Evolutionary conservation across 2,888 invertebrate species (phyloP), one percentile per base, ranked within the genome.

Genomic region (Drosophila eohydei): DNA sequence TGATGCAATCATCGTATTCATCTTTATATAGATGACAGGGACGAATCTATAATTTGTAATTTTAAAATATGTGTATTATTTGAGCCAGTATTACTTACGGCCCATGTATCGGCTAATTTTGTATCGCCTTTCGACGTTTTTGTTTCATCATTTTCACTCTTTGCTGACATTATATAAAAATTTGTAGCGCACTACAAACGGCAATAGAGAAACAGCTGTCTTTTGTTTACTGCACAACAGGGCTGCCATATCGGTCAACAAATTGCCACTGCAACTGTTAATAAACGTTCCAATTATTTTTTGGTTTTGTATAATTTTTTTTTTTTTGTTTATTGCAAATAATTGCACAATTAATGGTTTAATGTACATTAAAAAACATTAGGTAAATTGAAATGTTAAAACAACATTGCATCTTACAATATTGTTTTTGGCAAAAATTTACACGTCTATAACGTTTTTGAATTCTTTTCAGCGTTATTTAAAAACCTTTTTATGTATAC

Each of bases 1-100:
- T 95, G 58, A 93, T 95, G 91, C 98, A 98, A 78, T 97, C 97
- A 28, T 94, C 94, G 89, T 96, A 97, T 93, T 98, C 97, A 59
- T 95, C 96, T 83, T 96, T 94, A 90, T 98, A 98, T n/a, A 95
- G 84, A n/a, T 94, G 92, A 92, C 97, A 97, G 7, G 96, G 95
- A 81, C 96, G 94, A 55, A 97, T 95, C 97, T 97, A 21, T 6
- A 38, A 30, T 1, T 0, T 7, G 6, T 14, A 16, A n/a, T 21
- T 3, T 36, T 91, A 12, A 63, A 40, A 50, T 43, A 30, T 34
- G 26, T 28, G 2, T 11, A 2, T 6, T 5, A 43, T 7, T 40
- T 4, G 2, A 30, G 0, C 26, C 26, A 43, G 8, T 0, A 30
- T 5, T 38, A 78, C 85, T 80, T 87, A 92, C 92, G 60, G 92